Base-by-base conservation (phyloP, 2,888 invertebrate species). In the Paralinhomoeus sp. region DNA sequence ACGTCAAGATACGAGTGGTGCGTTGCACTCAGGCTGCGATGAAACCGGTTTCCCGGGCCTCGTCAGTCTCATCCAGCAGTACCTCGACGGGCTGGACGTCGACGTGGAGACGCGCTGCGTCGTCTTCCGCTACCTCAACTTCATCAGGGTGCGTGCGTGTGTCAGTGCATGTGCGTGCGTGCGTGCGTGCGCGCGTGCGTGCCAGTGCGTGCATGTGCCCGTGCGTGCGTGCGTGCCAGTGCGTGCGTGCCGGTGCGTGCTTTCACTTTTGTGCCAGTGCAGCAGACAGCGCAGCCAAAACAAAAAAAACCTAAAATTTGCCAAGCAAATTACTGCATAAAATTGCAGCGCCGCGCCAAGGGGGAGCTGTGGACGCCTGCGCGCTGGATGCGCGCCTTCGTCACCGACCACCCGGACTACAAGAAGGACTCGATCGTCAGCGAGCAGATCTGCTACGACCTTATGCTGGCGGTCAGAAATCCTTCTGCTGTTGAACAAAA, bases 71-170 rank as follows among this genome's bases (percentile, higher is more conserved):
- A 84, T 97, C 49, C 80, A 84, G 62, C 82, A 80, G 56, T 97
- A 87, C 67, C 71, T 97, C 55, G 78, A 79, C 51, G 80, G 80
- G 47, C 83, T 91, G 75, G 91, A 97, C 64, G 81, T 91, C 41
- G 97, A 97, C 68, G 85, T 89, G 2, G 93, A 93, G 65, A 93
- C 91, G 36, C 81, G 84, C 64, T 93, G 93, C 68, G 85, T 87
- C 12, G 80, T 97, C 57, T 80, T 82, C 64, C 83, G 89, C 67
- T 97, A 97, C 69, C 73, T 97, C 50, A 81, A 79, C 35, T 56
- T 56, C 34, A 55, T 55, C 27, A 49, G 49, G 48, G 53, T 52
- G 37, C 2, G 47, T 33, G 20, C 17, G 37, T 20, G 34, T 17
- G 20, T 17, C 31, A 31, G 31, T 31, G 31, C 9, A 9, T 31